phyloP scores from a whole-genome alignment of 2,797 vertebrate genomes.

The Falco naumanni region DNA sequence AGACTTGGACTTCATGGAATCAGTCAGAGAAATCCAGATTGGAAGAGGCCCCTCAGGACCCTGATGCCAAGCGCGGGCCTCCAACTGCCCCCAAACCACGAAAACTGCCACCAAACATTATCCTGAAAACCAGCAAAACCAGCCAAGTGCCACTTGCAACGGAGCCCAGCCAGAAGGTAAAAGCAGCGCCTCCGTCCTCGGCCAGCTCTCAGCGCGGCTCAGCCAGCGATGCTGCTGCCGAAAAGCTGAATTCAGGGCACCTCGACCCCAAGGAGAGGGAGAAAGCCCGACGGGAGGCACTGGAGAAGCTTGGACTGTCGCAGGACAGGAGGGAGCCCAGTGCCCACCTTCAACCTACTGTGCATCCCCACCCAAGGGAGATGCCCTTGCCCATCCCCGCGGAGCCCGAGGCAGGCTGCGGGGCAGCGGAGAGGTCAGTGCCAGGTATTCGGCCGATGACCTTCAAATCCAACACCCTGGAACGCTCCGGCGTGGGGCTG shows the following conservation, averaged over 20 bases:
- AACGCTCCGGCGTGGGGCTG: slow-evolving; percentile 77
- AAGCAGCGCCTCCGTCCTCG: slow-evolving; percentile 1
- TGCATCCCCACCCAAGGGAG: background rate
- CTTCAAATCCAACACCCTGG: slow-evolving; percentile 80
- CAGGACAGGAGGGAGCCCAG: slow-evolving; percentile 68
- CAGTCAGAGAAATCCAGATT: background rate
- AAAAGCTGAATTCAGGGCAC: background rate
- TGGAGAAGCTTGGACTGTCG: slow-evolving; percentile 89
- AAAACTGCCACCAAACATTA: slow-evolving; percentile 78
- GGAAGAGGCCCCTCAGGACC: slow-evolving; percentile 14
- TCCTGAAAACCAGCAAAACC: slow-evolving; percentile 74
- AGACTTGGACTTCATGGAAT: background rate
- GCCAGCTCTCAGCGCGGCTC: background rate
- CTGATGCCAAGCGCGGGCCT: slow-evolving; percentile 57
- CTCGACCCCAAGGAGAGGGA: slow-evolving; percentile 73
- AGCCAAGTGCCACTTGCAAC: background rate
- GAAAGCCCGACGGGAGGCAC: slow-evolving; percentile 83
- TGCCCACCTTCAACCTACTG: background rate
- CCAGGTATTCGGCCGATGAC: slow-evolving; percentile 44
- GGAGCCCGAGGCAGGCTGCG: fast-evolving
- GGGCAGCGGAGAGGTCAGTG: background rate
- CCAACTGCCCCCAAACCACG: slow-evolving; percentile 87
- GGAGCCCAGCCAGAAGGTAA: background rate
- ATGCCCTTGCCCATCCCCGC: fast-evolving
- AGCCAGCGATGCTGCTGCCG: background rate